Evolutionary conservation across 2,113 vertebrate genomes (phyloP).

Genomic region (Dendropsophus ebraccatus): DNA sequence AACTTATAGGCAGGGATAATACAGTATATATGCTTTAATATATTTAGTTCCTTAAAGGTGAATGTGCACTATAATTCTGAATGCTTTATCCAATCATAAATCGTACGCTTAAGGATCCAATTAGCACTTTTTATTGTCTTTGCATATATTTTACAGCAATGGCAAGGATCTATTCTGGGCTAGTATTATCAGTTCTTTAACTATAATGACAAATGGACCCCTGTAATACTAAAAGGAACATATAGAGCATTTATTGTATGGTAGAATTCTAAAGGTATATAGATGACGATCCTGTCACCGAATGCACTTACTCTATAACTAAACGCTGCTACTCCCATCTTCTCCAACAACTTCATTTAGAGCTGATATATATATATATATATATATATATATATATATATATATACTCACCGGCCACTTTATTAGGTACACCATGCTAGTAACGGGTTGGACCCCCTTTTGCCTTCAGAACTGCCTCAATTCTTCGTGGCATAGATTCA

Average conservation of each 20-base stretch:
- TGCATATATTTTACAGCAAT: too few species aligned
- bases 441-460: too few species aligned
- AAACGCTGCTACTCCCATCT: background rate
- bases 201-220: background rate
- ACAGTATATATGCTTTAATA: background rate
- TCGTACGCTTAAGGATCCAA: background rate
- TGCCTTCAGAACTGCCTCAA: too few species aligned
- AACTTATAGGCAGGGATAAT: too few species aligned
- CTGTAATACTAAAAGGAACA: background rate
- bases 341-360: background rate
- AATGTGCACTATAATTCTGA: background rate
- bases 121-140: slow-evolving; percentile 33
- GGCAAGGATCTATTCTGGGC: background rate
- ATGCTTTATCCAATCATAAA: background rate
- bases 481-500: too few species aligned
- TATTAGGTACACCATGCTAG: too few species aligned
- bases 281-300: background rate
- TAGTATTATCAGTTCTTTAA: background rate
- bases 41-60: too few species aligned
- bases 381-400: too few species aligned
- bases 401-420: too few species aligned
- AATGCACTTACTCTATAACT: background rate
- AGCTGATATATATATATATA: slow-evolving; percentile 19
- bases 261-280: background rate
- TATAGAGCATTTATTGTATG: background rate